Evolutionary conservation across 2,797 vertebrate species (phyloP).

Genomic region (Diglossa cyanea): DNA sequence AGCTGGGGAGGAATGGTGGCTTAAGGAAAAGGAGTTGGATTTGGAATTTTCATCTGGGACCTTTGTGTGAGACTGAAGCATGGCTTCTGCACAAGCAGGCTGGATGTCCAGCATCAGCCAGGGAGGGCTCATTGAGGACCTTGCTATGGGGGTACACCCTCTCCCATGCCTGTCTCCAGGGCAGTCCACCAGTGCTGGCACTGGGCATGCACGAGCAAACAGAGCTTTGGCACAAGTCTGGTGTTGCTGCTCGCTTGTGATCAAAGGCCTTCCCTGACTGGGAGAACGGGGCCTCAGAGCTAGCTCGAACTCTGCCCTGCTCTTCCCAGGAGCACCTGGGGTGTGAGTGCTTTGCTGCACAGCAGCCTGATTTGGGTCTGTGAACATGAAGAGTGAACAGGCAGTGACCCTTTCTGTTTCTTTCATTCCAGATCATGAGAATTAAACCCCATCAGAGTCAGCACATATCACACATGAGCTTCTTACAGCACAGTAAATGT

Average conservation of each 20-base stretch:
- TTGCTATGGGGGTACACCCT: background rate
- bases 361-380: slow-evolving; percentile 28
- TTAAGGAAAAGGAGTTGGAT: background rate
- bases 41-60: background rate
- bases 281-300: background rate
- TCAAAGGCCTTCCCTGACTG: slow-evolving; percentile 31
- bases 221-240: slow-evolving; percentile 24
- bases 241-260: background rate
- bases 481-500: slow-evolving; percentile 95
- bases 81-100: background rate
- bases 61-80: background rate
- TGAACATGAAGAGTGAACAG: slow-evolving; percentile 35
- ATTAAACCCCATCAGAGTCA: slow-evolving; percentile 87
- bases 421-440: slow-evolving; percentile 88
- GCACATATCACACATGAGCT: slow-evolving; percentile 91
- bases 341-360: background rate
- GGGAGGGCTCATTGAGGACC: background rate
- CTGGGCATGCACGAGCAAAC: background rate
- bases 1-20: background rate
- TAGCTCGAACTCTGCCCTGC: background rate
- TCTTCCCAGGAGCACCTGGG: slow-evolving; percentile 16
- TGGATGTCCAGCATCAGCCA: background rate
- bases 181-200: slow-evolving; percentile 17
- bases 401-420: slow-evolving; percentile 60
- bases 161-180: background rate